phyloP scores from a whole-genome alignment of 2,888 invertebrate species.

The Chrysolina americana region DNA sequence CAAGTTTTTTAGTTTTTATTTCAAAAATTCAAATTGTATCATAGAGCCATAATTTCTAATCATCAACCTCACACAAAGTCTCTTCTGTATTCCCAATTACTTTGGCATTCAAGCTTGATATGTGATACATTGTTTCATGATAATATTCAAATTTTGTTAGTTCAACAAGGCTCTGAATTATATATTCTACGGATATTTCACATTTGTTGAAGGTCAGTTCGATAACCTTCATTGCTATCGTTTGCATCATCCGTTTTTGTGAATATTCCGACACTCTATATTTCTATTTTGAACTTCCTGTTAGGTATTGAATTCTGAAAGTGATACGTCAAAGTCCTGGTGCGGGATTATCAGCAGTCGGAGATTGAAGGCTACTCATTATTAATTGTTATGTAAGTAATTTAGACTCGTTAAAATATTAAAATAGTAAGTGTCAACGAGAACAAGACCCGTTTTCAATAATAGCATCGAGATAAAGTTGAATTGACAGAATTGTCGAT shows the following conservation, averaged over 20 bases:
- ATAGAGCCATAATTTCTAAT: neutral
- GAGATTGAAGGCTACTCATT: neutral
- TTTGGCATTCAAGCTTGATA: neutral
- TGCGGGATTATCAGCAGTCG: neutral
- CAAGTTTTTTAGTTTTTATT: neutral
- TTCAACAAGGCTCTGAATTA: slow-evolving; percentile 52
- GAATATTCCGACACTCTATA: slow-evolving; percentile 40
- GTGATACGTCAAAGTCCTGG: slow-evolving; percentile 16
- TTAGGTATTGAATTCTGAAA: slow-evolving; percentile 33
- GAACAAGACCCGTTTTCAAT: too few species aligned
- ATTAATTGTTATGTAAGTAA: neutral
- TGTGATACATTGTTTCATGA: slow-evolving; percentile 38
- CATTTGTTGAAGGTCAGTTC: slow-evolving; percentile 58
- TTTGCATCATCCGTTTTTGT: slow-evolving; percentile 39
- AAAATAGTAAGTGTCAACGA: too few species aligned
- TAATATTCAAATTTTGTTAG: slow-evolving; percentile 58
- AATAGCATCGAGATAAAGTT: too few species aligned
- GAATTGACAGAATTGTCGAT: too few species aligned
- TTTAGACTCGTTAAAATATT: neutral
- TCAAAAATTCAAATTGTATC: neutral
- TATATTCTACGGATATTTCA: slow-evolving; percentile 56
- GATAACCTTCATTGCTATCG: slow-evolving; percentile 55
- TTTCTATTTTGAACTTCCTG: slow-evolving; percentile 38
- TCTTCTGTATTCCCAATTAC: neutral
- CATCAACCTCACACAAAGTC: neutral